These are phyloP conservation scores for Gephyroberyx darwinii DNA, from an alignment of 2,797 vertebrate species.

Conservation along the genomic window DNA sequence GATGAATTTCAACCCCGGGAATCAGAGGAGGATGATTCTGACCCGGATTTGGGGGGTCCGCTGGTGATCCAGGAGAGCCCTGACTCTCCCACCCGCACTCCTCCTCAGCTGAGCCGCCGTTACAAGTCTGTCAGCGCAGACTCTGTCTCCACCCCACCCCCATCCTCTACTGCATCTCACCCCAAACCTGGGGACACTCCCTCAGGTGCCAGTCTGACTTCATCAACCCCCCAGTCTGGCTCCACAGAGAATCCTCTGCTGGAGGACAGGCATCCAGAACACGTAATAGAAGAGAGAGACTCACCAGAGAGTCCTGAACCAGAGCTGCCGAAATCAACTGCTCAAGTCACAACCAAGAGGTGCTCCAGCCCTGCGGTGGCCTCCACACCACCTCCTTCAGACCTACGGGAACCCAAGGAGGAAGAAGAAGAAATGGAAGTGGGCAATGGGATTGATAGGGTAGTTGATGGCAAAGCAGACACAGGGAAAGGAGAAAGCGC, in stretches of 20 bases:
- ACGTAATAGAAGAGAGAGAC: slow-evolving; percentile 85
- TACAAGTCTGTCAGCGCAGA: slow-evolving; percentile 77
- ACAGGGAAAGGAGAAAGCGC: slow-evolving; percentile 60
- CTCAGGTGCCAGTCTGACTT: slow-evolving; percentile 70
- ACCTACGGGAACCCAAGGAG: slow-evolving; percentile 85
- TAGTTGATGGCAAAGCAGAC: slow-evolving; percentile 70
- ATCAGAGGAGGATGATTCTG: slow-evolving; percentile 71
- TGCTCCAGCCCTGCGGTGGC: slow-evolving; percentile 78
- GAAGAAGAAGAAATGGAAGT: slow-evolving; percentile 86
- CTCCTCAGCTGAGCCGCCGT: slow-evolving; percentile 78
- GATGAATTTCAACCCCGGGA: slow-evolving; percentile 74
- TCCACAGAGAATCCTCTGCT: slow-evolving; percentile 72
- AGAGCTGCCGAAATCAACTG: slow-evolving; percentile 79
- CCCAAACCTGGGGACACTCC: slow-evolving; percentile 82
- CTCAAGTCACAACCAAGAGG: slow-evolving; percentile 73
- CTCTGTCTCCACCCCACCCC: slow-evolving; percentile 60
- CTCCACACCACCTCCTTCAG: slow-evolving; percentile 78
- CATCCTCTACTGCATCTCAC: slow-evolving; percentile 67
- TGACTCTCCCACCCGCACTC: slow-evolving; percentile 77
- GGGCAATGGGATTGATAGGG: slow-evolving; percentile 73
- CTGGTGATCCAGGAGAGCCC: slow-evolving; percentile 81
- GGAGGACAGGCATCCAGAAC: slow-evolving; percentile 82
- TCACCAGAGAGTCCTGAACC: slow-evolving; percentile 86
- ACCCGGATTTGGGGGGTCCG: slow-evolving; percentile 77
- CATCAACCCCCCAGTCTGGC: slow-evolving; percentile 72